These are phyloP conservation scores for Patella pellucida DNA, from an alignment of 2,888 invertebrate species.

Conservation along the genomic window DNA sequence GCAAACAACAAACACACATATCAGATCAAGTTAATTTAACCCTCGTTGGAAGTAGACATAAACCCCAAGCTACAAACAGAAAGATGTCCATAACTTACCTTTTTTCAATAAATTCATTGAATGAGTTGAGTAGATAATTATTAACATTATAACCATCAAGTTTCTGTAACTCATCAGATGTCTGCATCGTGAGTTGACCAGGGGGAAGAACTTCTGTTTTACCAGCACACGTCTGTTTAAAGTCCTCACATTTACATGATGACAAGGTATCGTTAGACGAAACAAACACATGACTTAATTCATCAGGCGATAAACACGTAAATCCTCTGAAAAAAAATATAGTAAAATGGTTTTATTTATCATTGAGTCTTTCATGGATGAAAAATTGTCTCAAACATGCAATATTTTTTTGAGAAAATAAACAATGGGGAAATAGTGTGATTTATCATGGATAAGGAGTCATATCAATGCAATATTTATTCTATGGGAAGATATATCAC, in stretches of 20 bases:
- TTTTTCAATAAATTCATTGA: slow-evolving; percentile 48
- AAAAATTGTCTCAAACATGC: too few relatives aligned
- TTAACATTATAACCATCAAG: slow-evolving; percentile 48
- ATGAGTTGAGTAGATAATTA: slow-evolving; percentile 62
- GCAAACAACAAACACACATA: too few relatives aligned
- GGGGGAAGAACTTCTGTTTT: slow-evolving; percentile 38
- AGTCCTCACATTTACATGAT: slow-evolving; percentile 44
- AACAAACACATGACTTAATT: background rate
- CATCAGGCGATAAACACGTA: background rate
- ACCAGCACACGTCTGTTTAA: slow-evolving; percentile 40
- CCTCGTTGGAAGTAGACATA: slow-evolving; percentile 19
- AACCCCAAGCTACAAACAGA: background rate
- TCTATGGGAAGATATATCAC: too few relatives aligned
- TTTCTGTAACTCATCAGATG: slow-evolving; percentile 56
- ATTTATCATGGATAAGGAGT: too few relatives aligned
- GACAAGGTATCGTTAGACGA: background rate
- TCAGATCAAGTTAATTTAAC: too few relatives aligned
- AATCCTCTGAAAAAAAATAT: background rate
- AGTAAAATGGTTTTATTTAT: too few relatives aligned
- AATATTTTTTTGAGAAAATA: too few relatives aligned
- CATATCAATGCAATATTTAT: too few relatives aligned
- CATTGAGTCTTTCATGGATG: too few relatives aligned
- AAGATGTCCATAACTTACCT: slow-evolving; percentile 37
- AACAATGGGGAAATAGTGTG: too few relatives aligned
- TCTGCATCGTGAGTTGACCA: slow-evolving; percentile 36